phyloP scores from a whole-genome alignment of 2,888 invertebrate genomes.

The Sesamia inferens region DNA sequence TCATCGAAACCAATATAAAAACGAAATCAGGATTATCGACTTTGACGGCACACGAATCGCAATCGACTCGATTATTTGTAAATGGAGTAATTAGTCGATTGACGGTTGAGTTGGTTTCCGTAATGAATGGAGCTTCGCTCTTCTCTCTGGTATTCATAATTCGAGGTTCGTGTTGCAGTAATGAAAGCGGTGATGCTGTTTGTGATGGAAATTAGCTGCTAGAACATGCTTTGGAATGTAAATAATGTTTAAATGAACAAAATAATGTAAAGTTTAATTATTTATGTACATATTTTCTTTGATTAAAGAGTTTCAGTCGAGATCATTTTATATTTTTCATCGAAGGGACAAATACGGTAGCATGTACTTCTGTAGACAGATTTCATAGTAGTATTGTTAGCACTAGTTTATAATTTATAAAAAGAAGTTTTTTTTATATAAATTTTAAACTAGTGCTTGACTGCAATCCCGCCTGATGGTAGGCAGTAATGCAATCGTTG shows the following conservation, averaged over 20 bases:
- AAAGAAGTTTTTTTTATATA: too few species aligned
- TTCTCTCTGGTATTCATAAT: slow-evolving; percentile 30
- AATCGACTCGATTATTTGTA: slow-evolving; percentile 38
- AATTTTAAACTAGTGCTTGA: too few species aligned
- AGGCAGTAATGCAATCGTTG: too few species aligned
- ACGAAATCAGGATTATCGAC: slow-evolving; percentile 15
- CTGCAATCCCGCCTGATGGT: too few species aligned
- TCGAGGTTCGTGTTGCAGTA: slow-evolving; percentile 8
- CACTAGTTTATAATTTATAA: too few species aligned
- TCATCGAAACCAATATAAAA: slow-evolving; percentile 26
- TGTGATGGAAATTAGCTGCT: slow-evolving; percentile 6
- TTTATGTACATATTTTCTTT: too few species aligned
- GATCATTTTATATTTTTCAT: too few species aligned
- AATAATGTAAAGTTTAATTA: not conserved
- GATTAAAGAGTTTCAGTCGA: too few species aligned
- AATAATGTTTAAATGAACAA: not conserved
- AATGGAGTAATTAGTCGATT: slow-evolving; percentile 53
- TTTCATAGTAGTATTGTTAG: too few species aligned
- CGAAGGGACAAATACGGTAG: too few species aligned
- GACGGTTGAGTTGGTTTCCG: slow-evolving; percentile 9
- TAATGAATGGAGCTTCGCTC: slow-evolving; percentile 23
- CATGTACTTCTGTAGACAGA: too few species aligned
- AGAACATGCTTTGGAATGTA: not conserved
- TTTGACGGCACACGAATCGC: slow-evolving; percentile 18
- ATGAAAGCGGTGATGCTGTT: slow-evolving; percentile 8